Conservation (phyloP, 2,888 invertebrate genomes). For the Ormyrus nitidulus region DNA sequence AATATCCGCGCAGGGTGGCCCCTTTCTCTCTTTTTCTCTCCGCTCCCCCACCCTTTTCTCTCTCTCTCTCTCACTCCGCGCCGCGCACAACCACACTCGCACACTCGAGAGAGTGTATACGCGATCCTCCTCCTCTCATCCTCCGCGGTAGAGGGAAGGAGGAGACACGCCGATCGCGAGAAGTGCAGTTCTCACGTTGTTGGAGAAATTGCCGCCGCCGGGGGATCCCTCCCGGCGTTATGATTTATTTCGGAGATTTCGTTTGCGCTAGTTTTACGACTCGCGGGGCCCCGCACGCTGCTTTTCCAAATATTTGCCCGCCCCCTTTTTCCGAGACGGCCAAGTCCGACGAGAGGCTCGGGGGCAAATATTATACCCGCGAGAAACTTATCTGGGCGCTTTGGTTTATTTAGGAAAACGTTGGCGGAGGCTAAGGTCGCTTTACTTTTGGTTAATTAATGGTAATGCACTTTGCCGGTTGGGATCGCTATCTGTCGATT, state of each 20-base stretch:
- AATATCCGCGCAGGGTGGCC: conserved; percentile 51
- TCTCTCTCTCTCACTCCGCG: neutral
- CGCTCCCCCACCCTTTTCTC: neutral
- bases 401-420: no score
- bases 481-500: no score
- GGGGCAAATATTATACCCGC: no score
- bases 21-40: conserved; percentile 22
- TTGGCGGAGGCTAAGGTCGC: no score
- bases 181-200: conserved; percentile 18
- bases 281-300: neutral
- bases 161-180: neutral
- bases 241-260: no score
- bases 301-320: neutral
- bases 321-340: no score
- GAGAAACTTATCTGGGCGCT: no score
- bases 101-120: neutral
- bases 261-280: conserved; percentile 1
- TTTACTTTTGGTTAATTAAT: no score
- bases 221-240: neutral
- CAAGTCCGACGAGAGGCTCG: no score
- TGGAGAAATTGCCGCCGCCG: neutral
- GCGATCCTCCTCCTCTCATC: neutral
- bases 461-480: no score
- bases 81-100: neutral
- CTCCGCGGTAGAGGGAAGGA: neutral